Evolutionary conservation across 2,888 invertebrate species (phyloP).

Genomic region (Tineola bisselliella): DNA sequence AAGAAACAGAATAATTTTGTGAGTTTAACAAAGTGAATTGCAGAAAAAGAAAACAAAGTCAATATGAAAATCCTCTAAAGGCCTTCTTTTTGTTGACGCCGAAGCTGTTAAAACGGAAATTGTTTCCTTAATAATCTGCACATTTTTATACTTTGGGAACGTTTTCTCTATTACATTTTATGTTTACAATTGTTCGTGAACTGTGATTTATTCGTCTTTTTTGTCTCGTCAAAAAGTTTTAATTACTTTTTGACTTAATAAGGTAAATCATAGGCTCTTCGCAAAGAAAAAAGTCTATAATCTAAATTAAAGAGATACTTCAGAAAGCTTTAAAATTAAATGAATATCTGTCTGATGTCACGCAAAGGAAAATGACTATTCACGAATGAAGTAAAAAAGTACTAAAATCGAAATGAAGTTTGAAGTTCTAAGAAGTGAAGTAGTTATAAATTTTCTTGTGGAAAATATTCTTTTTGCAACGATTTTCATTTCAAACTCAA

Average conservation of each 20-base stretch:
- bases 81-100: conserved; percentile 6
- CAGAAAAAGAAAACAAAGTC: conserved; percentile 9
- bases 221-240: no score
- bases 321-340: background rate
- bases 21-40: conserved; percentile 9
- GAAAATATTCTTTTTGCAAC: no score
- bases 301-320: no score
- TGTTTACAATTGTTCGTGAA: background rate
- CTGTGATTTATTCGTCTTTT: background rate
- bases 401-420: background rate
- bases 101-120: conserved; percentile 9
- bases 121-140: conserved; percentile 4
- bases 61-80: background rate
- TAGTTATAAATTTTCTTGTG: no score
- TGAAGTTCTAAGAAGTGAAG: background rate
- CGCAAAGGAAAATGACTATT: background rate
- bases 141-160: background rate
- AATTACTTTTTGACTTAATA: no score
- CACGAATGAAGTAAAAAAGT: background rate
- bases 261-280: no score
- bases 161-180: background rate
- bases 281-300: no score
- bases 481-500: no score
- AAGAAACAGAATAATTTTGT: conserved; percentile 10
- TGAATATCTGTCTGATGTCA: background rate